Evolutionary conservation across 2,113 vertebrate genomes (phyloP).

Genomic region (Scomber colias): DNA sequence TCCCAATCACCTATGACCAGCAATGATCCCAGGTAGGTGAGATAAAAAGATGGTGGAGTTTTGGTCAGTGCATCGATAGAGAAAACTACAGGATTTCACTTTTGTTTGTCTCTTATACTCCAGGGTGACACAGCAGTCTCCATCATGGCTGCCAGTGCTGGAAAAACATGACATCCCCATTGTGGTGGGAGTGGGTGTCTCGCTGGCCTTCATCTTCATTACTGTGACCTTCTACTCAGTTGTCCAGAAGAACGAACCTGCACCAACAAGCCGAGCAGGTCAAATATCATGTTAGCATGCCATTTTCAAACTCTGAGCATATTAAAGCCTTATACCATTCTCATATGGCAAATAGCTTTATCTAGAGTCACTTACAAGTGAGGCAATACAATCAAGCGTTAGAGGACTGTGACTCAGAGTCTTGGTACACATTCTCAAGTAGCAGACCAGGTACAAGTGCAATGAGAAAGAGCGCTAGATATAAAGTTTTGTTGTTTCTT

Average conservation of each 20-base stretch:
- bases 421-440: no score
- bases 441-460: no score
- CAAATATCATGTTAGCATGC: constrained; percentile 14
- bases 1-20: constrained; percentile 84
- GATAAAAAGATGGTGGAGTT: not conserved
- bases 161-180: constrained; percentile 88
- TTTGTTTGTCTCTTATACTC: constrained; percentile 8
- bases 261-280: constrained; percentile 79
- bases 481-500: no score
- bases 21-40: constrained; percentile 76
- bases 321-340: no score
- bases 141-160: constrained; percentile 81
- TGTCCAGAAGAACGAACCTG: constrained; percentile 83
- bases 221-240: constrained; percentile 87
- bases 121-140: constrained; percentile 75
- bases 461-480: no score
- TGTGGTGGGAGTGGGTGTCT: constrained; percentile 86
- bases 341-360: no score
- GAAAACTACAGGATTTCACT: not conserved
- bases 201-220: constrained; percentile 86
- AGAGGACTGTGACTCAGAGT: no score
- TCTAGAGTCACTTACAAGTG: no score
- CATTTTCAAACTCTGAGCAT: not conserved
- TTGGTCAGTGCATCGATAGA: not conserved
- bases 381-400: no score